Percentiles rank a stretch among this genome's conserved stretches.
Evolutionary conservation across 2,113 vertebrate species (phyloP).

Genomic region (Psettodes erumei): DNA sequence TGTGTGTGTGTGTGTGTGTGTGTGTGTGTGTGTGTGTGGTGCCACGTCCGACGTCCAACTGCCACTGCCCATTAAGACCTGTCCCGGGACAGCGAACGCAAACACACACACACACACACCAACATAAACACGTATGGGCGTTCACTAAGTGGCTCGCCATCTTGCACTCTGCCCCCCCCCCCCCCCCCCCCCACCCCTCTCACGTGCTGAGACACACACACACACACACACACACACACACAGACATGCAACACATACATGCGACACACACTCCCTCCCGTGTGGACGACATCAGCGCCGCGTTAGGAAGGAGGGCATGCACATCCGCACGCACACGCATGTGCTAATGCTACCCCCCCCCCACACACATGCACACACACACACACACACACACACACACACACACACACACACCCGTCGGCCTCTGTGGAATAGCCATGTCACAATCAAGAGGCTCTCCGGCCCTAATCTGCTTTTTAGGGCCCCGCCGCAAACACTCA

Average conservation of each 20-base stretch:
- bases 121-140: slow-evolving; percentile 33
- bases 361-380: slow-evolving; percentile 17
- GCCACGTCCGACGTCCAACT: slow-evolving; percentile 34
- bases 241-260: slow-evolving; percentile 15
- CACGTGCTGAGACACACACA: slow-evolving; percentile 35
- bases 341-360: slow-evolving; percentile 69
- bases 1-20: slow-evolving; percentile 30
- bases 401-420: slow-evolving; percentile 48
- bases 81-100: slow-evolving; percentile 47
- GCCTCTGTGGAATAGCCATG: slow-evolving; percentile 82
- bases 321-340: slow-evolving; percentile 17
- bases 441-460: slow-evolving; percentile 82
- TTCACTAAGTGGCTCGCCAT: slow-evolving; percentile 65
- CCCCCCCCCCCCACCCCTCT: slow-evolving; percentile 15
- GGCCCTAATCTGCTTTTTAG: slow-evolving; percentile 85
- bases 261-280: slow-evolving; percentile 23
- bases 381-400: slow-evolving; percentile 14
- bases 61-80: slow-evolving; percentile 60
- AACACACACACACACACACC: slow-evolving; percentile 27
- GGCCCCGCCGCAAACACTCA: slow-evolving; percentile 81
- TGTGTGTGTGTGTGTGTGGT: slow-evolving; percentile 33
- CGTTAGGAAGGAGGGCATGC: slow-evolving; percentile 27
- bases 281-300: slow-evolving; percentile 35
- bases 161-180: slow-evolving; percentile 50
- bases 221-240: slow-evolving; percentile 10